Evolutionary conservation across 2,113 vertebrate species (phyloP).

Genomic region (Platycercus adscitus): DNA sequence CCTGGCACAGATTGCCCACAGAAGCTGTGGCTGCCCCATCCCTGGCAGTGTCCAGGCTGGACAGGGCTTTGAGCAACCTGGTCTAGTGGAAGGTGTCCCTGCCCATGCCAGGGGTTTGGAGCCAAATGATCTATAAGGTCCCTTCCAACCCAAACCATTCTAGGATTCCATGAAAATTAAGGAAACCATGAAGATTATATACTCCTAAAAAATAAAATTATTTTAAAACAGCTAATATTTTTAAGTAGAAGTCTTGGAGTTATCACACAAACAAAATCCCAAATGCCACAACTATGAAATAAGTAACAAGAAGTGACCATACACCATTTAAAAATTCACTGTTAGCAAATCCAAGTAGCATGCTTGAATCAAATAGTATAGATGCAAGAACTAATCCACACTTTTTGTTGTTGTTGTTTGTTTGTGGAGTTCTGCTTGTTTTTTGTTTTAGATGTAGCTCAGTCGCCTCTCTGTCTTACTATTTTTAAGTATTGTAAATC

Average conservation of each 20-base stretch:
- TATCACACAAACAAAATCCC: neutral
- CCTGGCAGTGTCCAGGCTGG: no score
- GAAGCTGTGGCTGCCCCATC: neutral
- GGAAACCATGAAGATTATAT: neutral
- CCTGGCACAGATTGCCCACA: neutral
- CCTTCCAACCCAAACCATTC: neutral
- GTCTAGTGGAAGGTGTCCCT: neutral
- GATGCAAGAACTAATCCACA: neutral
- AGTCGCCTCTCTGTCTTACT: neutral
- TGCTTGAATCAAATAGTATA: neutral
- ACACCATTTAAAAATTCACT: neutral
- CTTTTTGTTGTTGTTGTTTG: neutral
- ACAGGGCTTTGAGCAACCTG: neutral
- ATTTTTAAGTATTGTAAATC: neutral
- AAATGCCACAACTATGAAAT: neutral
- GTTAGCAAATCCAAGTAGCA: neutral
- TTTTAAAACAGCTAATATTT: neutral
- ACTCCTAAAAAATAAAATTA: neutral
- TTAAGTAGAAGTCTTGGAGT: neutral
- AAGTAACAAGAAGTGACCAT: neutral
- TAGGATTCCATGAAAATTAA: neutral
- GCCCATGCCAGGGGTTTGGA: neutral
- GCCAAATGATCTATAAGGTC: neutral
- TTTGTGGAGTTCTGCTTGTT: neutral
- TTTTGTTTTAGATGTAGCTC: neutral